These are phyloP conservation scores for Hystrix cristata DNA, from an alignment of 2,113 vertebrate genomes.

Conservation along the genomic window DNA sequence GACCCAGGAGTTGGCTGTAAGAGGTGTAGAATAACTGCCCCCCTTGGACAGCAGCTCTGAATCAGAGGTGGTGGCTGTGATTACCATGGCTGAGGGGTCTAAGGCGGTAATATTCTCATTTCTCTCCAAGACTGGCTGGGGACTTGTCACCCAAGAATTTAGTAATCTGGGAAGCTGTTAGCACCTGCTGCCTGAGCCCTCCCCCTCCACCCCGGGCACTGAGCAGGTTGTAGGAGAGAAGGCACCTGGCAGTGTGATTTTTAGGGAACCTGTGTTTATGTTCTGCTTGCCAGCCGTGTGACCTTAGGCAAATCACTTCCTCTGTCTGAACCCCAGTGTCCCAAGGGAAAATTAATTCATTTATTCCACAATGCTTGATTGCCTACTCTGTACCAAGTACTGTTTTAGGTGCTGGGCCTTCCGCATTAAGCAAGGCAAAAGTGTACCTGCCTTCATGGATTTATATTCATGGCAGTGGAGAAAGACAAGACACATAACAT, in stretches of 20 bases:
- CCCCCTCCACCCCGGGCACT: neutral
- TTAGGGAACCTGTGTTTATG: neutral
- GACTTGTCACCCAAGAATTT: neutral
- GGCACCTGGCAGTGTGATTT: neutral
- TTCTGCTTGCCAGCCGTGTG: slow-evolving; percentile 18
- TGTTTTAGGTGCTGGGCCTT: neutral
- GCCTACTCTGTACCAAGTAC: neutral
- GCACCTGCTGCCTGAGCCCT: neutral
- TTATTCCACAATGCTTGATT: neutral
- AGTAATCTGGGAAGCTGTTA: neutral
- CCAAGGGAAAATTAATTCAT: neutral
- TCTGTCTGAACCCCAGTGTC: slow-evolving; percentile 16
- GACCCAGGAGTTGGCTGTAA: neutral
- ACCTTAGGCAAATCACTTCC: neutral
- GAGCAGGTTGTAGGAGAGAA: neutral
- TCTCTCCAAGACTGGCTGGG: neutral
- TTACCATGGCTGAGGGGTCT: neutral
- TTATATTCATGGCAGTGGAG: neutral
- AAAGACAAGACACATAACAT: neutral
- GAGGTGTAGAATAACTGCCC: neutral
- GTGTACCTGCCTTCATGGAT: neutral
- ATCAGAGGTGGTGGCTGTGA: neutral
- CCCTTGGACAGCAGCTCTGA: neutral
- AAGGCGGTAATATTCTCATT: neutral
- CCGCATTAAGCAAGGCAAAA: neutral